Base-by-base conservation (phyloP, 2,888 invertebrate species). In the Ophioninae sp. region DNA sequence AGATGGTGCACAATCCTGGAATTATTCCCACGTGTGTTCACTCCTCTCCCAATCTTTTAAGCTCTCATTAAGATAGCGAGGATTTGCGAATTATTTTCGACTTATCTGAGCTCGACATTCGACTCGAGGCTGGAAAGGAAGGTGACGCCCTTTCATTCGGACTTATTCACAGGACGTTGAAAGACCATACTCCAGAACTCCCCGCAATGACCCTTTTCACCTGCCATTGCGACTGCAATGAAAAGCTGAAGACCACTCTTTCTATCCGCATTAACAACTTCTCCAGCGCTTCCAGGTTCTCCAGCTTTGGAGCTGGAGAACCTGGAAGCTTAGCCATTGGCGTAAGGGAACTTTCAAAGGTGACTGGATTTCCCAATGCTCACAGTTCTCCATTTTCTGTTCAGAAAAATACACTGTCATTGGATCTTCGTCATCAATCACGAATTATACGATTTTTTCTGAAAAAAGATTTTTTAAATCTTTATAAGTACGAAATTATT, bases 281-380 rank as follows among this genome's bases (percentile, higher is more conserved):
- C 59, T 65, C 56, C 10, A 13, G n/a, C n/a, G 67, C 57, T 79
- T 57, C 41, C 77, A 59, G 64, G 5, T 67, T 72, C 44, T 67
- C 44, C n/a, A 44, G 74, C 77, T 69, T 85, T 78, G 79, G 79
- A 79, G 41, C 50, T 73, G 62, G 62, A 67, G 50, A 44, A 44
- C 62, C 41, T 13, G 57, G 59, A 57, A 84, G 73, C 62, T 37
- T 84, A 85, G 73, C 82, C 86, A 87, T 87, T 85, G 89, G 88
- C 87, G 87, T n/a, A n/a, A n/a, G n/a, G n/a, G n/a, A n/a, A 89
- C 85, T 90, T 89, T 88, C 88, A 87, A 87, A 87, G 86, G 87
- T 85, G 85, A 89, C 88, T 89, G 89, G 87, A 87, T 90, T 88
- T 85, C n/a, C 88, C 90, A 89, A 90, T 20, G 13, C 10, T 44